Conservation (phyloP, 2,888 invertebrate genomes). For the Euplagia quadripunctaria region DNA sequence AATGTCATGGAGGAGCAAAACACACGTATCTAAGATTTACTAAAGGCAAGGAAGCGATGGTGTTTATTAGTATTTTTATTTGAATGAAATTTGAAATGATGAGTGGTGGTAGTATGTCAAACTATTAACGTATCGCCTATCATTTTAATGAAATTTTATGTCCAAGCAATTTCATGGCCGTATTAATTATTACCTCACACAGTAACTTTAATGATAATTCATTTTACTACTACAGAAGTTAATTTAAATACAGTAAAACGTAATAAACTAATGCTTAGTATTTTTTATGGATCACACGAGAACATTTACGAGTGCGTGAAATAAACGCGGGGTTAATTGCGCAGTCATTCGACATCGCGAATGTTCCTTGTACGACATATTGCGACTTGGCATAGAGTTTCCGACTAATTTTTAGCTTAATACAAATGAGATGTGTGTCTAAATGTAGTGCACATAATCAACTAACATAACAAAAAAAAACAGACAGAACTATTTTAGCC, state of each 20-base stretch:
- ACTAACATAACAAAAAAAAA: too few species aligned
- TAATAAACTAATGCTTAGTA: not conserved
- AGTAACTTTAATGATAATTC: not conserved
- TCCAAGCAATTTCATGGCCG: not conserved
- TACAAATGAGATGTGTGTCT: not conserved
- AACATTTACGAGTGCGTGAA: constrained; percentile 5
- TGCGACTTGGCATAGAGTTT: not conserved
- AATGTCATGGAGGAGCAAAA: too few species aligned
- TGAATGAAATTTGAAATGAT: too few species aligned
- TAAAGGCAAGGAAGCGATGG: too few species aligned
- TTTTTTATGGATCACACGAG: constrained; percentile 3
- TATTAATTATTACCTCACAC: not conserved
- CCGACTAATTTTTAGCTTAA: not conserved
- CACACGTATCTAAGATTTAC: too few species aligned
- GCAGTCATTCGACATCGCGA: not conserved
- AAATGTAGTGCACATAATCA: not conserved
- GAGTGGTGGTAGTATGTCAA: too few species aligned
- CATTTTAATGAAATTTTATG: not conserved
- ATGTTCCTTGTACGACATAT: not conserved
- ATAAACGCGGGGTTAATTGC: constrained; percentile 4
- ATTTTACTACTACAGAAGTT: not conserved
- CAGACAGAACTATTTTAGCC: too few species aligned
- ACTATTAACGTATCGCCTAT: too few species aligned
- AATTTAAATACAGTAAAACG: not conserved
- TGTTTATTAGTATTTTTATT: too few species aligned